A percentile compares a stretch with the other conserved stretches of the same genome.
These are phyloP conservation scores for Medauroidea extradentata DNA, from an alignment of 1,140 invertebrate species.

Conservation along the genomic window DNA sequence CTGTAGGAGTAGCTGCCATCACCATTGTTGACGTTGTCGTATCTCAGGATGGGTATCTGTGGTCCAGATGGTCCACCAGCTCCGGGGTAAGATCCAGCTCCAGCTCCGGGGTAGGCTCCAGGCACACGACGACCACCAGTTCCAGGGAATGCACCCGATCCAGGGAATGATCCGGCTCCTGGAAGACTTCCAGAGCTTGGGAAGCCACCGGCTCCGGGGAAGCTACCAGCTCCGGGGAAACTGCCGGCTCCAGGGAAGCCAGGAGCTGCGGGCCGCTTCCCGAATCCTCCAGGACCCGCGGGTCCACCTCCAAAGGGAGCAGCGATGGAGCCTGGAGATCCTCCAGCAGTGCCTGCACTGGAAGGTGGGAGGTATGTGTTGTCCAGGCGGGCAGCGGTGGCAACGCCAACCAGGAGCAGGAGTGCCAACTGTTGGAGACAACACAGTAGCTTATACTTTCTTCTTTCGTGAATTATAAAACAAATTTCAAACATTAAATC, in stretches of 20 bases:
- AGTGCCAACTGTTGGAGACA: no score
- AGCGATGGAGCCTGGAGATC: background rate
- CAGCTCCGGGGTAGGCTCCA: constrained; percentile 2
- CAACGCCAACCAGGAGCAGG: no score
- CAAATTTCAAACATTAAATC: no score
- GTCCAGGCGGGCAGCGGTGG: no score
- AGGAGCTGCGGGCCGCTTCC: background rate
- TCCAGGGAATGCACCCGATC: background rate
- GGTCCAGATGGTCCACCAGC: constrained; percentile 1
- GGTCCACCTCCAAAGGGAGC: background rate
- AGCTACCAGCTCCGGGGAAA: background rate
- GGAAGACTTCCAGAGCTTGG: background rate
- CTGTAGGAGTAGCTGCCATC: constrained; percentile 43
- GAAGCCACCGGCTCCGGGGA: constrained; percentile 15
- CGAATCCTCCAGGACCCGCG: constrained; percentile 19
- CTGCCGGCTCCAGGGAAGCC: background rate
- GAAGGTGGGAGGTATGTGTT: no score
- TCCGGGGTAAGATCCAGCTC: background rate
- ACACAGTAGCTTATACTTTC: no score
- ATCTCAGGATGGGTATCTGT: constrained; percentile 50
- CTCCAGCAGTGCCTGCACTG: no score
- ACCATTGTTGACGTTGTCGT: constrained; percentile 54
- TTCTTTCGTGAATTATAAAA: no score
- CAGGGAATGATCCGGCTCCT: constrained; percentile 1
- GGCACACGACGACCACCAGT: constrained; percentile 22